Conservation (phyloP, 2,113 vertebrate genomes). For the Zapornia atra region DNA sequence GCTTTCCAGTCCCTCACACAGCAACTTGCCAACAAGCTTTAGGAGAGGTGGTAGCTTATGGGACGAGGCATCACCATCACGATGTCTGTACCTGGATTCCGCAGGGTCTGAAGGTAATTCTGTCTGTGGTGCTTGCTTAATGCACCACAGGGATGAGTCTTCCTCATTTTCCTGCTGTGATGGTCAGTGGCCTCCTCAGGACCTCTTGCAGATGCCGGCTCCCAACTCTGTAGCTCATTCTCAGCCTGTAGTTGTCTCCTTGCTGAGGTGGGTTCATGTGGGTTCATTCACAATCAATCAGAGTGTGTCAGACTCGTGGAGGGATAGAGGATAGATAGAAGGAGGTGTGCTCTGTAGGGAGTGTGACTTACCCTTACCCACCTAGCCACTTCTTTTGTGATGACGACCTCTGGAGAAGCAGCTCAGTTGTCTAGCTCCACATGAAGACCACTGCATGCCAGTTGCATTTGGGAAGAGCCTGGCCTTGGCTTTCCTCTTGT, state of each 20-base stretch:
- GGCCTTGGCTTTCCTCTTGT: not conserved
- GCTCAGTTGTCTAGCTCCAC: not conserved
- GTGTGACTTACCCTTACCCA: not conserved
- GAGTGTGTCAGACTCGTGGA: not conserved
- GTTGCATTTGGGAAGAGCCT: not conserved
- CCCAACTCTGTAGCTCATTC: not conserved
- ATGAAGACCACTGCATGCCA: not conserved
- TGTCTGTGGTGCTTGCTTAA: not conserved
- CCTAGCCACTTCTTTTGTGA: not conserved
- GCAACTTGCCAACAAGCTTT: not conserved
- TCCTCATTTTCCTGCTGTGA: not conserved
- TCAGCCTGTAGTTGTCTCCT: not conserved
- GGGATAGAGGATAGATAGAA: not conserved
- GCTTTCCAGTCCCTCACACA: rapidly evolving
- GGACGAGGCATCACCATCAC: rapidly evolving
- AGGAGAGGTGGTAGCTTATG: not conserved
- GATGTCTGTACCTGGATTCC: rapidly evolving
- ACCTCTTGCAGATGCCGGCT: not conserved
- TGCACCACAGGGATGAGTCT: not conserved
- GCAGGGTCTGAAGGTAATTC: not conserved
- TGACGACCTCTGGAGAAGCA: not conserved
- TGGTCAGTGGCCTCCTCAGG: not conserved
- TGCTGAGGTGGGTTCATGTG: not conserved
- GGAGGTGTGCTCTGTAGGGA: not conserved
- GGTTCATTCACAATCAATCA: not conserved